Conservation (phyloP, 2,888 invertebrate species). For the Noctua janthe region DNA sequence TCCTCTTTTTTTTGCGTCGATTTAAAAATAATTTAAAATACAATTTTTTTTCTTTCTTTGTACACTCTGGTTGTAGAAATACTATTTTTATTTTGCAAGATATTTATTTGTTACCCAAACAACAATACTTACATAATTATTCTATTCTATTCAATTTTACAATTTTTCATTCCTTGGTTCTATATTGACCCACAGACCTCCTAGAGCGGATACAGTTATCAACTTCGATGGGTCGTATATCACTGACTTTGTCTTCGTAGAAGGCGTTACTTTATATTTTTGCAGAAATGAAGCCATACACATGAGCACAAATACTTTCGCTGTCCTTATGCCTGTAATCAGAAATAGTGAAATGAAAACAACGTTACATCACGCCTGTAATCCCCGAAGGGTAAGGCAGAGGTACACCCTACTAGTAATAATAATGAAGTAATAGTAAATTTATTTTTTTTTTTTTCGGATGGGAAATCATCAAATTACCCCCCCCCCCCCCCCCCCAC, state of each 20-base stretch:
- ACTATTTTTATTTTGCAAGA: neutral
- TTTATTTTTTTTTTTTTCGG: too few species aligned
- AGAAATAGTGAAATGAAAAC: neutral
- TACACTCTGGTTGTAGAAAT: neutral
- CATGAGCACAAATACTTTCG: neutral
- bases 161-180: neutral
- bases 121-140: too few species aligned
- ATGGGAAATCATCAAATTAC: too few species aligned
- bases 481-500: too few species aligned
- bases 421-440: too few species aligned
- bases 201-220: neutral
- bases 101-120: neutral
- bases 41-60: neutral
- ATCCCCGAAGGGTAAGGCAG: too few species aligned
- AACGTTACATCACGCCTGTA: too few species aligned
- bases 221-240: slow-evolving; percentile 6
- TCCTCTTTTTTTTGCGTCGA: too few species aligned
- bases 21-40: too few species aligned
- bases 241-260: slow-evolving; percentile 7
- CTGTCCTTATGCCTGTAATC: slow-evolving; percentile 16
- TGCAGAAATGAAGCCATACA: slow-evolving; percentile 3
- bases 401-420: too few species aligned
- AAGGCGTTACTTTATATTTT: slow-evolving; percentile 25
- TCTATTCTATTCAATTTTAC: neutral
- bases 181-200: slow-evolving; percentile 19